phyloP scores from a whole-genome alignment of 2,113 vertebrate genomes.

The Crypturellus undulatus region DNA sequence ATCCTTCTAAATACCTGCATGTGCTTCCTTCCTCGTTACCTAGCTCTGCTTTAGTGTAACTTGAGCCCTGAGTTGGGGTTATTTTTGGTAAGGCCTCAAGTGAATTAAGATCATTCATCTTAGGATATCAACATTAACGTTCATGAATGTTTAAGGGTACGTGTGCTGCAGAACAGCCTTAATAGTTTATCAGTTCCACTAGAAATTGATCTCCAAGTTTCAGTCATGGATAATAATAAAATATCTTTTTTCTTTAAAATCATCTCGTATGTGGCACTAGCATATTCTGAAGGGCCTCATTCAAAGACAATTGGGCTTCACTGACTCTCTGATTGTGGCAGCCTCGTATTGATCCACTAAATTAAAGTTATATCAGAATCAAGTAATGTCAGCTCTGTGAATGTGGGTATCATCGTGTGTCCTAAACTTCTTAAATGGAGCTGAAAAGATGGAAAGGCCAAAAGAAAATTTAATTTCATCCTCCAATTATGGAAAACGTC shows the following conservation, averaged over 20 bases:
- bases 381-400: not conserved
- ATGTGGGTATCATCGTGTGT: not conserved
- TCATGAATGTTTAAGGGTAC: not conserved
- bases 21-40: accelerated
- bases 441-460: not conserved
- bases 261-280: not conserved
- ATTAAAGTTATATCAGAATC: not conserved
- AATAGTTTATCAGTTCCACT: not conserved
- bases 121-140: not conserved
- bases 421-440: not conserved
- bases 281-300: not conserved
- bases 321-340: not conserved
- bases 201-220: not conserved
- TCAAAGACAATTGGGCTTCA: not conserved
- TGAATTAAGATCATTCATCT: not conserved
- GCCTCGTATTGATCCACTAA: not conserved
- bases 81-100: not conserved
- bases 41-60: not conserved
- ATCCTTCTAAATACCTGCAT: not conserved
- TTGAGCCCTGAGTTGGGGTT: not conserved
- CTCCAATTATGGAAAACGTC: not conserved
- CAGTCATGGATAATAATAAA: not conserved
- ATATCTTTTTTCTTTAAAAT: not conserved
- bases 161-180: not conserved
- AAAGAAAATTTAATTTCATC: not conserved